Conservation (phyloP, 2,113 vertebrate species). For the Axis porcinus region DNA sequence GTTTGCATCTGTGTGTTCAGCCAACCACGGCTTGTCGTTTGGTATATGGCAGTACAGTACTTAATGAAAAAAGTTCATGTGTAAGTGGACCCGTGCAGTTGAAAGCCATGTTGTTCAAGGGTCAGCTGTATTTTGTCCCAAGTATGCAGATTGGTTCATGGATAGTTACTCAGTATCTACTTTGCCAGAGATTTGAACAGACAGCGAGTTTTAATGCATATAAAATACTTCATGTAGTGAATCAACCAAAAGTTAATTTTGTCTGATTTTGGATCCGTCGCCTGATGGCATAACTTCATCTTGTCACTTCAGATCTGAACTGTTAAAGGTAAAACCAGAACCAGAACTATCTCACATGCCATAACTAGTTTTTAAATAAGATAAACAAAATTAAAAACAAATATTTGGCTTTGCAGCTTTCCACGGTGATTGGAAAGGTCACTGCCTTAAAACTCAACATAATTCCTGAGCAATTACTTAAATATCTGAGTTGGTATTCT, state of each 20-base stretch:
- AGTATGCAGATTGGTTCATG: not conserved
- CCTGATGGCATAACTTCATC: not conserved
- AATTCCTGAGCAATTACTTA: not conserved
- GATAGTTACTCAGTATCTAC: not conserved
- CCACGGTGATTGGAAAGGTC: not conserved
- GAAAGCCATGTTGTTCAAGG: not conserved
- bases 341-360: not conserved
- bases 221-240: not conserved
- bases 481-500: not conserved
- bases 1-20: not conserved
- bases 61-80: not conserved
- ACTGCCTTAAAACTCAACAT: not conserved
- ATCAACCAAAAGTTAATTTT: not conserved
- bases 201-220: not conserved
- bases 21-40: not conserved
- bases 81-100: not conserved
- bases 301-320: not conserved
- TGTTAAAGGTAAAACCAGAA: not conserved
- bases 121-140: not conserved
- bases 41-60: not conserved
- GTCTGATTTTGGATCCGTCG: not conserved
- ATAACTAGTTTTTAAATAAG: not conserved
- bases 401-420: not conserved
- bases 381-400: not conserved
- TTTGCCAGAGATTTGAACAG: not conserved